Evolutionary conservation across 2,797 vertebrate genomes (phyloP), one percentile per base, ranked within the genome.

Genomic region (Zalophus californianus): DNA sequence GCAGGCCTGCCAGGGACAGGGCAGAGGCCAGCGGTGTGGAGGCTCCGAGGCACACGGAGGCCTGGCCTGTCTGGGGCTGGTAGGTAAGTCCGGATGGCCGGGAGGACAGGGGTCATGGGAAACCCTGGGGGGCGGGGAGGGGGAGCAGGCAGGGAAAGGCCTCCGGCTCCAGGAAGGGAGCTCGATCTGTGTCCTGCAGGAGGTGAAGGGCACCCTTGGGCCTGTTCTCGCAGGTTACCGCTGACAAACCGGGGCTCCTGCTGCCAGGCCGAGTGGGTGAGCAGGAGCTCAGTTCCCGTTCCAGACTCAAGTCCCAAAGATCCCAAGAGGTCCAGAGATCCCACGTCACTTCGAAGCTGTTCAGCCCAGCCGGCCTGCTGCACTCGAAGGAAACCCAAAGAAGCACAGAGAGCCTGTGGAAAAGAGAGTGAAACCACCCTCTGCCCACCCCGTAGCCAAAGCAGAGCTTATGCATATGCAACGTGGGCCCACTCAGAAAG

Each of bases 401-500:
- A 70, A 62, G 70, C 58, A 41, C 44, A 96, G 54, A 97, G 75
- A 89, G 21, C 9, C 5, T 0, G 14, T 3, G 4, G 72, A 23
- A 38, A n/a, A 64, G 44, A 27, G 16, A 29, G 56, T 0, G 87
- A 96, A 98, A 86, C 54, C 72, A 12, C 35, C 44, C 70, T n/a
- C 70, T 1, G 0, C 75, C 60, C 52, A 5, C 79, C 27, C 13
- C 13, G 41, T 48, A 95, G 97, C 98, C 95, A 84, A 94, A 98
- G 98, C 96, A 97, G 96, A 89, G 96, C 98, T 96, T 89, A 98
- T 98, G 98, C 98, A 98, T 98, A 98, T 98, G 98, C 98, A 97
- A 75, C 79, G 89, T 85, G 90, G 89, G 60, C 62, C 95, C 85
- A 58, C 86, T 50, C n/a, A 0, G 58, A 98, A 98, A 96, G 97